phyloP scores from a whole-genome alignment of 2,797 vertebrate species.

The Psittacula derbiana region DNA sequence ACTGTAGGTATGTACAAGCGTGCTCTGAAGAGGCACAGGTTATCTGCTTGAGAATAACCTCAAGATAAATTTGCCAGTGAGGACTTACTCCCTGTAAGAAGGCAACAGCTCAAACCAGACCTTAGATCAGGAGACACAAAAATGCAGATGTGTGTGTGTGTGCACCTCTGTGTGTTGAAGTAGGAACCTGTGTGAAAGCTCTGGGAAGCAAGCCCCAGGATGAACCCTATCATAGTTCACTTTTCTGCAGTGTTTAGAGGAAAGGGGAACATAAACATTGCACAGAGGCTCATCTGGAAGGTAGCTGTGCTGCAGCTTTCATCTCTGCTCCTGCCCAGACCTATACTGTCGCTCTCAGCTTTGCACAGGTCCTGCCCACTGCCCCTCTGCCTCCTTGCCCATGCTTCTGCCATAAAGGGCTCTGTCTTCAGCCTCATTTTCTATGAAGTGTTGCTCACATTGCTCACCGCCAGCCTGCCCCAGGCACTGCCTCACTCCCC shows the following conservation, averaged over 20 bases:
- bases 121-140: background rate
- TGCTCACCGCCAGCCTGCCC: background rate
- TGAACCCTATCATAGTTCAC: too few species aligned
- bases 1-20: background rate
- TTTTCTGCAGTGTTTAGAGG: background rate
- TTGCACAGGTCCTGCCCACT: background rate
- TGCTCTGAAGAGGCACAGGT: background rate
- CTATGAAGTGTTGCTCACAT: fast-evolving
- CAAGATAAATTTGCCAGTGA: background rate
- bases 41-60: background rate
- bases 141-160: fast-evolving
- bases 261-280: background rate
- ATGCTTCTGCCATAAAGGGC: background rate
- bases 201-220: background rate
- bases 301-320: background rate
- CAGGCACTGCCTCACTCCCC: background rate
- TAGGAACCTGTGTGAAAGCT: background rate
- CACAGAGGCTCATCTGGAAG: background rate
- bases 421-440: background rate
- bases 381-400: background rate
- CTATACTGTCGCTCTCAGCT: fast-evolving
- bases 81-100: background rate
- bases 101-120: background rate
- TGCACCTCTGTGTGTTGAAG: background rate
- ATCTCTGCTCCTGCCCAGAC: background rate